Conservation (phyloP, 2,888 invertebrate species). For the Oscheius sp. region DNA sequence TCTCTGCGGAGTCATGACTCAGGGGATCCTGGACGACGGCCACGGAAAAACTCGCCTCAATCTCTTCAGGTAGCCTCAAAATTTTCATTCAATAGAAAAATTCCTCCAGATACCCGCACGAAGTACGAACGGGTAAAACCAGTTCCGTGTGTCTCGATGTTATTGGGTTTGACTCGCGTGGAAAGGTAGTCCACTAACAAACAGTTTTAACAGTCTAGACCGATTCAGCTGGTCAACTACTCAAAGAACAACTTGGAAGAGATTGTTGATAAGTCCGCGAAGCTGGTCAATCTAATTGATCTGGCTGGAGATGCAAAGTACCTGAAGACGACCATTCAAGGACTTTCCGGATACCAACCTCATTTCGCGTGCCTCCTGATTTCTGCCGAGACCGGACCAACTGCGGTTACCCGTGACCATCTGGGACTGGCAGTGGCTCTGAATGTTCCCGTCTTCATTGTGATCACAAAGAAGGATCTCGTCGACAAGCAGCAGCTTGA, state of each 20-base stretch:
- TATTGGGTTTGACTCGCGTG: conserved; percentile 85
- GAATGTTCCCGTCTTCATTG: conserved; percentile 87
- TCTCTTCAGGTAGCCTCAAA: conserved; percentile 80
- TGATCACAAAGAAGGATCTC: conserved; percentile 92
- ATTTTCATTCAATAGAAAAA: background rate
- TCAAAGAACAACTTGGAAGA: conserved; percentile 76
- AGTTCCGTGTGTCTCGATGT: conserved; percentile 90
- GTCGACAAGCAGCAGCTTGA: conserved; percentile 77
- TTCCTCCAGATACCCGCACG: conserved; percentile 83
- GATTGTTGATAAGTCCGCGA: conserved; percentile 90
- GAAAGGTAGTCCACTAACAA: conserved; percentile 59
- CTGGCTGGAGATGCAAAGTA: conserved; percentile 96
- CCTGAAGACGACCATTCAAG: conserved; percentile 92
- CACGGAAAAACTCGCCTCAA: conserved; percentile 88
- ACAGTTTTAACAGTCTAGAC: background rate
- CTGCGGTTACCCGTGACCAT: conserved; percentile 86
- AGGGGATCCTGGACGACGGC: conserved; percentile 95
- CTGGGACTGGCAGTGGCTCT: conserved; percentile 80
- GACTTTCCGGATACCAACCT: conserved; percentile 77
- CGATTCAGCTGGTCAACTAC: conserved; percentile 67
- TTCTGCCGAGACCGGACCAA: conserved; percentile 80
- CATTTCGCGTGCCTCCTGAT: conserved; percentile 81
- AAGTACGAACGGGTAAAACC: conserved; percentile 92
- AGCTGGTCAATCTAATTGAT: conserved; percentile 93
- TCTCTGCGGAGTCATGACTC: conserved; percentile 91